A percentile compares a stretch with the other conserved stretches of the same genome.
Evolutionary conservation across 2,113 vertebrate genomes (phyloP).

Genomic region (Cebus imitator): DNA sequence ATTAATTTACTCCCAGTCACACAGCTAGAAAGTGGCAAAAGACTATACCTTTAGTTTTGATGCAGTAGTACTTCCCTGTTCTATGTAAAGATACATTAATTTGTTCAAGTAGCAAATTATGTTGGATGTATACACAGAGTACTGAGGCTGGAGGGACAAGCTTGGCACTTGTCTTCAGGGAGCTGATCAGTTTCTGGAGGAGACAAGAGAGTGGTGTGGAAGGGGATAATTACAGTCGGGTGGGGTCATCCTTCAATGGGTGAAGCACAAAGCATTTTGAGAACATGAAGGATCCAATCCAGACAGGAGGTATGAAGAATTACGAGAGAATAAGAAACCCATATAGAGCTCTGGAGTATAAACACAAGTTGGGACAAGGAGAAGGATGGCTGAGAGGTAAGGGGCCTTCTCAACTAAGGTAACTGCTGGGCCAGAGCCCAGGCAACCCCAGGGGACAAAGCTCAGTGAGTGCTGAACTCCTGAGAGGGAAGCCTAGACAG

Average conservation of each 20-base stretch:
- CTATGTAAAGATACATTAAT: not conserved
- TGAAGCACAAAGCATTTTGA: not conserved
- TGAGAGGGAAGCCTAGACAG: not conserved
- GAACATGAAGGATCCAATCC: not conserved
- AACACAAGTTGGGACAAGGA: not conserved
- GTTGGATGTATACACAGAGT: not conserved
- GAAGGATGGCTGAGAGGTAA: not conserved
- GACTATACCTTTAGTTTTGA: not conserved
- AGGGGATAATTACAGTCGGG: not conserved
- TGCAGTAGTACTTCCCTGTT: not conserved
- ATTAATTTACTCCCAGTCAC: not conserved
- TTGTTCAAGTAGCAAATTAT: constrained; percentile 9
- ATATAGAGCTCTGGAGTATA: not conserved
- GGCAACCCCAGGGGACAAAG: not conserved
- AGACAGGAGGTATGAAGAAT: not conserved
- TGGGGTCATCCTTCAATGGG: not conserved
- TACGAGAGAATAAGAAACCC: not conserved
- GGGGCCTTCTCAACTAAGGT: not conserved
- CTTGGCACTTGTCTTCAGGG: not conserved
- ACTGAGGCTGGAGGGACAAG: not conserved
- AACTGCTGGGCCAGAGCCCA: not conserved
- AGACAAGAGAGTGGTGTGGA: not conserved
- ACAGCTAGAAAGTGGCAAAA: not conserved
- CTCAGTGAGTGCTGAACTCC: not conserved
- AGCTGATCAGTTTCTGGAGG: not conserved